Evolutionary conservation across 2,797 vertebrate species (phyloP), one percentile per base, ranked within the genome.

Genomic region (Champsocephalus gunnari): DNA sequence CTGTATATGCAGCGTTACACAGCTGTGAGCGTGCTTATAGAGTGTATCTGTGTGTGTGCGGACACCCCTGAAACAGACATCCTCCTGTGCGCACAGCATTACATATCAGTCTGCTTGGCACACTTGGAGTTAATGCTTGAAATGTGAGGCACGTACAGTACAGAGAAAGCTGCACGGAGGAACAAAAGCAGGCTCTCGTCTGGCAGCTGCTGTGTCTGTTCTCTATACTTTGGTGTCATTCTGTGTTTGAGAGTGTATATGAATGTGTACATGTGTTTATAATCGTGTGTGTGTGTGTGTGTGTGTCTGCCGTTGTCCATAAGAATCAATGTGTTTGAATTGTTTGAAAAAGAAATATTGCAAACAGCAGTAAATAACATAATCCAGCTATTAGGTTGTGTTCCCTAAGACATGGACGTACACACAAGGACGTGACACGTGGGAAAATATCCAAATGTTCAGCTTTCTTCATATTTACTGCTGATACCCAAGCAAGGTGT

Each of bases 101-200:
- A 73, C 82, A 88, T 86, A 77, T 87, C 90, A 81, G 82, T 82
- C 77, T 64, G 75, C 72, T 73, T 14, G 83, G 88, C 87, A 81
- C 89, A 75, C 81, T 88, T 57, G 41, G 86, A 84, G 85, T 88
- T 90, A 86, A 90, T 60, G 78, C 75, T 94, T 92, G 87, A 90
- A 90, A 93, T 93, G 88, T 93, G 87, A 92, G 79, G 86, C 93
- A 93, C 91, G 89, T 92, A 92, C 80, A 80, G 81, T 84, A 86
- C 79, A 81, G 73, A 90, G 84, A 89, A 89, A 92, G 73, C 85
- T 85, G 84, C 80, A 49, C 81, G 81, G 64, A 28, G 34, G 8
- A 24, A 73, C 80, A 77, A 79, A 80, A 51, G 28, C 48, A 81
- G 81, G 65, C 81, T 80, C 55, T 75, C 83, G 87, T 88, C 84